phyloP scores from a whole-genome alignment of 1,140 invertebrate species.

The Lepidurus apus region DNA sequence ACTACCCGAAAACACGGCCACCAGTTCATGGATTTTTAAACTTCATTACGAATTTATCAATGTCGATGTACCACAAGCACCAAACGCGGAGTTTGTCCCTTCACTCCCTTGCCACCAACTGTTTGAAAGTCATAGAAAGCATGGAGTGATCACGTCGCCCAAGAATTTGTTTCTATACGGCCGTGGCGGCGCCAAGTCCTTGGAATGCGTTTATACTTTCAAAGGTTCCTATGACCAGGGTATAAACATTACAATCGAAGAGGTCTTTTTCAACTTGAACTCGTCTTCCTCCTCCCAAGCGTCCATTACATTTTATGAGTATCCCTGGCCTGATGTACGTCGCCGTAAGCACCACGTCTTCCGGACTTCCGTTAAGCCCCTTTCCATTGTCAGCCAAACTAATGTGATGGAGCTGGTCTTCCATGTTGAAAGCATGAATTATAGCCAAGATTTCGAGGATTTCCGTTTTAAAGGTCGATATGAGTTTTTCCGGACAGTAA shows the following conservation, averaged over 20 bases:
- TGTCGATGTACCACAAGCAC: conserved; percentile 10
- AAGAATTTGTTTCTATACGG: conserved; percentile 41
- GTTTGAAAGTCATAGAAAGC: conserved; percentile 33
- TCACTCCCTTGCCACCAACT: conserved; percentile 16
- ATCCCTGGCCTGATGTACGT: conserved; percentile 36
- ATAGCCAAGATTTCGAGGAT: conserved; percentile 28
- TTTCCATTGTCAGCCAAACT: neutral
- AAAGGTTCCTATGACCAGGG: conserved; percentile 34
- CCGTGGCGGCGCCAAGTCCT: conserved; percentile 38
- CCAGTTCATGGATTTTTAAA: conserved; percentile 23
- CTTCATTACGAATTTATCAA: conserved; percentile 28
- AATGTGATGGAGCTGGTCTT: conserved; percentile 25
- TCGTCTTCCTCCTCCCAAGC: conserved; percentile 34
- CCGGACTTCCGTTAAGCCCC: conserved; percentile 23
- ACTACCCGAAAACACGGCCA: conserved; percentile 2
- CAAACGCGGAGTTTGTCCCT: conserved; percentile 1
- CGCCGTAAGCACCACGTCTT: conserved; percentile 27
- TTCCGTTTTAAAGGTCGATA: conserved; percentile 31
- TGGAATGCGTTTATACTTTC: conserved; percentile 40
- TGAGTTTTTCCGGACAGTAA: conserved; percentile 14
- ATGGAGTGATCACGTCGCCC: conserved; percentile 37
- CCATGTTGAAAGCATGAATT: conserved; percentile 30
- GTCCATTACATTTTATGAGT: conserved; percentile 37
- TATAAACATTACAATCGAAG: conserved; percentile 13
- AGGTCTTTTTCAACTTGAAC: conserved; percentile 25